Base-by-base conservation (phyloP, 2,113 vertebrate genomes). In the Apus apus region DNA sequence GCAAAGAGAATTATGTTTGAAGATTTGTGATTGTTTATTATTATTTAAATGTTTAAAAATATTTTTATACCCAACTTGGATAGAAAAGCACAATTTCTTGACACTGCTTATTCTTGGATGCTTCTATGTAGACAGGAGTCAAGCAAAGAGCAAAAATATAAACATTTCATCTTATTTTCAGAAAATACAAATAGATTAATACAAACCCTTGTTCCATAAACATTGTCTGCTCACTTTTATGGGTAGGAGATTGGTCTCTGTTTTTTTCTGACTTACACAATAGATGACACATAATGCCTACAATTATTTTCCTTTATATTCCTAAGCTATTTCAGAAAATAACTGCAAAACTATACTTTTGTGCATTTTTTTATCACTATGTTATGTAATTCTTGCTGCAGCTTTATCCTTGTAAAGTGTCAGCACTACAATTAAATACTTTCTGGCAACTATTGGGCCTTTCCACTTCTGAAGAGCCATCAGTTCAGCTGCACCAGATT, bases 21-120 rank as follows among this genome's bases (percentile, higher is more conserved):
- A 93, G 3, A 13, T 29, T 50, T 78, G 27, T 16, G 60, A 46
- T 50, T 64, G 12, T 23, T 66, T 8, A 9, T 71, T 71, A 32
- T 68, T 82, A 77, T 84, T 81, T 73, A 86, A 82, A 12, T 29
- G 27, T 25, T 95, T 94, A 38, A 76, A 85, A 46, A 73, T 73
- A 85, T 38, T 48, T 90, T 93, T 70, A 57, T 40, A 64, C 16
- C 60, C 13, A 51, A 71, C 13, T 34, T 15, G 15, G 48, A 81
- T 61, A 2, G 8, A 70, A 87, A 54, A 34, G 8, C 12, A 71
- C 2, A 65, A 54, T 72, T 89, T 90, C 26, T 89, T 73, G 36
- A 43, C 53, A 70, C 88, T 88, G 88, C 95, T 96, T 92, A 82
- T 93, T 97, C 93, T 96, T 85, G 51, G 34, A 74, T 54, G 22